phyloP scores from a whole-genome alignment of 2,888 invertebrate genomes.

The Neoscelio sp. region DNA sequence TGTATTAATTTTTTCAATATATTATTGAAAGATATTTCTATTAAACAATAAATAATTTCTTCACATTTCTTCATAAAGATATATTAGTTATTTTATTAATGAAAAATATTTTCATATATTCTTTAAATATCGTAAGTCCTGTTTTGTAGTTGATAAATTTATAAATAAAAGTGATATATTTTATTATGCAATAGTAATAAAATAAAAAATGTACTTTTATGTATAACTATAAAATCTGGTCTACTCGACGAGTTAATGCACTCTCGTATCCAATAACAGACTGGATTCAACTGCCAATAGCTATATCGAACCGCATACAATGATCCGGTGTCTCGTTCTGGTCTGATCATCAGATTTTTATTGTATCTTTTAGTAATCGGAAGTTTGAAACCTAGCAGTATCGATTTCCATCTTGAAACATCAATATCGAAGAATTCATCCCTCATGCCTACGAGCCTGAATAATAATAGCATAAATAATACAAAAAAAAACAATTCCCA shows the following conservation, averaged over 20 bases:
- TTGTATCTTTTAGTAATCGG: slow-evolving; percentile 23
- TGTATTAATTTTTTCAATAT: too few species aligned
- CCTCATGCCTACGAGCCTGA: slow-evolving; percentile 9
- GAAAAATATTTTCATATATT: too few species aligned
- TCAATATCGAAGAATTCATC: slow-evolving; percentile 9
- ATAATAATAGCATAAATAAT: slow-evolving; percentile 8
- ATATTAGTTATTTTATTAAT: too few species aligned
- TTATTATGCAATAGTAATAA: too few species aligned
- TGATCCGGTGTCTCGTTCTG: slow-evolving; percentile 35
- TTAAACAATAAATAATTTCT: too few species aligned
- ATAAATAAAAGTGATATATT: too few species aligned
- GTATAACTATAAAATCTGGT: slow-evolving; percentile 8
- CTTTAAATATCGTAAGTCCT: too few species aligned
- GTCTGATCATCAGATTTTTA: slow-evolving; percentile 28
- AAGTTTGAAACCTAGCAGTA: slow-evolving; percentile 28
- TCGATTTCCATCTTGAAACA: slow-evolving; percentile 29
- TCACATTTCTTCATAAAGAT: too few species aligned
- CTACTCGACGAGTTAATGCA: slow-evolving; percentile 32
- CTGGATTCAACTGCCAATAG: slow-evolving; percentile 40
- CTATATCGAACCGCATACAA: slow-evolving; percentile 29
- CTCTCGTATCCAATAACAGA: slow-evolving; percentile 33
- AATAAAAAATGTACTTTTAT: slow-evolving; percentile 7
- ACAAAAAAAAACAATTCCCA: too few species aligned
- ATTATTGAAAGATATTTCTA: too few species aligned
- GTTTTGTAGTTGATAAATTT: too few species aligned